These are phyloP conservation scores for Drosophila affinis DNA, from an alignment of 2,888 invertebrate species.

Conservation along the genomic window DNA sequence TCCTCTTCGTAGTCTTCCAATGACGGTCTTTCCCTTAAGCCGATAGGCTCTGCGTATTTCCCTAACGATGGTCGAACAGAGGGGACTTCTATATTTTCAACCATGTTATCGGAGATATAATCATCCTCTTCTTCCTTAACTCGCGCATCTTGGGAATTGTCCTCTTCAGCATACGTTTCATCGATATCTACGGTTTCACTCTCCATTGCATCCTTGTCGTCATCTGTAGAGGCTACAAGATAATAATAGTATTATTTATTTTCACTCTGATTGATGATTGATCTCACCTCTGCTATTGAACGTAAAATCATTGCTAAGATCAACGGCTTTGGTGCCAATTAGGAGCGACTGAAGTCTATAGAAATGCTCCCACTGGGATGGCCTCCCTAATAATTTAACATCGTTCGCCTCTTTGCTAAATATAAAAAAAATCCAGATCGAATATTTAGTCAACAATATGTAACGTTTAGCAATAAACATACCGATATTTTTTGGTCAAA, in stretches of 20 bases:
- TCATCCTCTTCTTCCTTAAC: not conserved
- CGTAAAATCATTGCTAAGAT: constrained; percentile 53
- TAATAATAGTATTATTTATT: not conserved
- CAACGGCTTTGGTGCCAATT: constrained; percentile 25
- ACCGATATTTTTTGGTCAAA: constrained; percentile 59
- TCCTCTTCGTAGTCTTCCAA: constrained; percentile 18
- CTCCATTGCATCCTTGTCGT: not conserved
- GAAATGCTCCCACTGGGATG: constrained; percentile 52
- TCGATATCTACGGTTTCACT: not conserved
- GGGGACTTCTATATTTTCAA: constrained; percentile 6
- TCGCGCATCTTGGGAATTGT: not conserved
- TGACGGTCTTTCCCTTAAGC: not conserved
- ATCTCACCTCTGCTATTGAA: constrained; percentile 45
- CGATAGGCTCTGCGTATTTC: not conserved
- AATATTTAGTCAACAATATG: not conserved
- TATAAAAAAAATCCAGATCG: not conserved
- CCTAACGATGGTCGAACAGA: not conserved
- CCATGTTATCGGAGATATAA: constrained; percentile 10
- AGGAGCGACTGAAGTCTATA: constrained; percentile 47
- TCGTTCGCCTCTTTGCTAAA: constrained; percentile 40
- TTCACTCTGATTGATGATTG: not conserved
- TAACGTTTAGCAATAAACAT: not conserved
- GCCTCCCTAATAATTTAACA: constrained; percentile 40
- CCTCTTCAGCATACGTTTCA: not conserved
- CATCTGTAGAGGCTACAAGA: not conserved